Conservation (phyloP, 2,797 vertebrate species). For the Lepidocolaptes lacrymiger region DNA sequence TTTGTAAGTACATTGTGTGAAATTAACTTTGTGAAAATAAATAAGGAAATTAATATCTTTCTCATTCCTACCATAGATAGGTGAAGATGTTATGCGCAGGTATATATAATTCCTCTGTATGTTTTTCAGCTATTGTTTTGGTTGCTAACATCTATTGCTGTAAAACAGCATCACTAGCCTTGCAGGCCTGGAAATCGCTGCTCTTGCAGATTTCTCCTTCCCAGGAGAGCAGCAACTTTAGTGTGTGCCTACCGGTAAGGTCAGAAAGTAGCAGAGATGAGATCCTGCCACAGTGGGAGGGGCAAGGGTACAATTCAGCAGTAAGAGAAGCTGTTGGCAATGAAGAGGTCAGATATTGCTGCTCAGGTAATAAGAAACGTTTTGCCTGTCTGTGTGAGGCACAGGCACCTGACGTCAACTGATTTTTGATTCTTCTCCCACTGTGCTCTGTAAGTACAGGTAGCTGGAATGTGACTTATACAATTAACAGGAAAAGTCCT, state of each 20-base stretch:
- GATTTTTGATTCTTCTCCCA: neutral
- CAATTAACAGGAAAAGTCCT: neutral
- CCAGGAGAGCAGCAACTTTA: neutral
- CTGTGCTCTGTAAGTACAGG: neutral
- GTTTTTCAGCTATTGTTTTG: neutral
- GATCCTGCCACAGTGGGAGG: neutral
- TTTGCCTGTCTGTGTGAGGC: neutral
- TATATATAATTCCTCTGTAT: neutral
- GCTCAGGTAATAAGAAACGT: neutral
- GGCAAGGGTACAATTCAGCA: neutral
- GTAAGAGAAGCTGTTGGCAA: neutral
- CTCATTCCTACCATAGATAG: neutral
- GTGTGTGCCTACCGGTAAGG: neutral
- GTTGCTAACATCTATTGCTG: neutral
- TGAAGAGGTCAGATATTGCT: neutral
- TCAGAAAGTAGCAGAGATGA: neutral
- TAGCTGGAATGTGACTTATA: neutral
- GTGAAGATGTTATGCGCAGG: neutral
- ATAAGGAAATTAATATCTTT: neutral
- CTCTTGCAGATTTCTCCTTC: neutral
- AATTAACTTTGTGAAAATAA: neutral
- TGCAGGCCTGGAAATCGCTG: neutral
- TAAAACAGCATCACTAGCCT: neutral
- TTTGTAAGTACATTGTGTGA: neutral
- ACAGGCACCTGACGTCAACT: fast-evolving